These are phyloP conservation scores for Metellina segmentata DNA, from an alignment of 2,888 invertebrate genomes.

Conservation along the genomic window DNA sequence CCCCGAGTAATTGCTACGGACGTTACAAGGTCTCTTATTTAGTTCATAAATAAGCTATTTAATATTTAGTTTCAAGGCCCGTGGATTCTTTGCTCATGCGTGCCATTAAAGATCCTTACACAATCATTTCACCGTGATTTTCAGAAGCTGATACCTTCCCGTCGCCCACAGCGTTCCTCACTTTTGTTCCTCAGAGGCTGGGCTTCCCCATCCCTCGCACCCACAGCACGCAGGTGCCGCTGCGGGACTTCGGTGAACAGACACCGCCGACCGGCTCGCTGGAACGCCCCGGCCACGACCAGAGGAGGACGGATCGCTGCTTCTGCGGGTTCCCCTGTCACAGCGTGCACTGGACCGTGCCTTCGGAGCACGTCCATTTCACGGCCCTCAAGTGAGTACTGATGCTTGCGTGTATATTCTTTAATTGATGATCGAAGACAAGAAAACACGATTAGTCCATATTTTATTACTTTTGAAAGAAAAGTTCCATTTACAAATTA, in stretches of 20 bases:
- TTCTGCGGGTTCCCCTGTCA: conserved; percentile 52
- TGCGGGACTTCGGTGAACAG: background rate
- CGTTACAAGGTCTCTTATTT: too few relatives aligned
- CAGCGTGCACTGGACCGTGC: background rate
- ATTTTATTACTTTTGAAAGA: too few relatives aligned
- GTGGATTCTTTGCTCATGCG: too few relatives aligned
- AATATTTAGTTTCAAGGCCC: too few relatives aligned
- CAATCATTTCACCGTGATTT: background rate
- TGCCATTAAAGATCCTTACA: too few relatives aligned
- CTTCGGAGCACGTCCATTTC: conserved; percentile 12
- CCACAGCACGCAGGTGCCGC: background rate
- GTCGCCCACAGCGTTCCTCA: conserved; percentile 42
- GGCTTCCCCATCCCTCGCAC: conserved; percentile 1
- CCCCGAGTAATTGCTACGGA: too few relatives aligned
- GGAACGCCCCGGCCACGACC: background rate
- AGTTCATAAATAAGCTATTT: too few relatives aligned
- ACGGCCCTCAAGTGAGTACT: conserved; percentile 40
- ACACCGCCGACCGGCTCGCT: background rate
- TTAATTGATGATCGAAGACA: too few relatives aligned
- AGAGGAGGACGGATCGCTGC: conserved; percentile 1
- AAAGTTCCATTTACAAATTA: too few relatives aligned
- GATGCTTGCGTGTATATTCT: background rate
- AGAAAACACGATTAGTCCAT: too few relatives aligned
- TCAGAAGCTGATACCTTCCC: conserved; percentile 36
- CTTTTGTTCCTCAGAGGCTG: conserved; percentile 48